These are phyloP conservation scores for Luffia ferchaultella DNA, from an alignment of 2,888 invertebrate species.

Conservation along the genomic window DNA sequence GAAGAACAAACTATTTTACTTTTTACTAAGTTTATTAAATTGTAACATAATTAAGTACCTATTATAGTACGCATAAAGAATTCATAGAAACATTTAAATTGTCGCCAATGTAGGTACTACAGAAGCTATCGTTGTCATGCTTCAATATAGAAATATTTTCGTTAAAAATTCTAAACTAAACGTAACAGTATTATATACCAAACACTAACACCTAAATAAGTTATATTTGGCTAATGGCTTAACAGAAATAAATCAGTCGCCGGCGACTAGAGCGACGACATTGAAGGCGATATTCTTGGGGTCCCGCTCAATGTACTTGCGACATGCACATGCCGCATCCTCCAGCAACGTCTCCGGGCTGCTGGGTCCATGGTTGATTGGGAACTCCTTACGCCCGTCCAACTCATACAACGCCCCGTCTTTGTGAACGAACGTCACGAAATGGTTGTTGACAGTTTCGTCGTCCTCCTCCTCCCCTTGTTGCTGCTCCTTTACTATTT, in stretches of 20 bases:
- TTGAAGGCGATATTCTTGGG: constrained; percentile 88
- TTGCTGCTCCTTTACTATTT: constrained; percentile 81
- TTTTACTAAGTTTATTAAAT: no score
- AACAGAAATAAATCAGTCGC: constrained; percentile 26
- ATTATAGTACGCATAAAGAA: no score
- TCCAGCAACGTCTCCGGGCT: constrained; percentile 76
- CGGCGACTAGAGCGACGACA: constrained; percentile 79
- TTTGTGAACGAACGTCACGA: constrained; percentile 85
- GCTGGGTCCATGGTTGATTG: constrained; percentile 83
- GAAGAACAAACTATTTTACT: no score
- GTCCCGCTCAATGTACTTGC: constrained; percentile 84
- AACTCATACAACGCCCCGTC: constrained; percentile 85
- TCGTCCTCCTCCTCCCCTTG: constrained; percentile 71
- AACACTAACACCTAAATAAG: no score
- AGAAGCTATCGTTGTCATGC: no score
- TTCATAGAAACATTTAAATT: no score
- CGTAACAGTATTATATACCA: no score
- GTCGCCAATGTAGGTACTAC: no score
- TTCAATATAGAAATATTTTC: no score
- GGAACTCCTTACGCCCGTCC: constrained; percentile 70
- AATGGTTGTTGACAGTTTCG: constrained; percentile 84
- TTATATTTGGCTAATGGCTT: no score
- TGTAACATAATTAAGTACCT: no score
- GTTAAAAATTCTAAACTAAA: no score
- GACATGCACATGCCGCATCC: constrained; percentile 85